Percentiles rank a stretch among this genome's conserved stretches.
phyloP scores from a whole-genome alignment of 1,140 invertebrate genomes.

The Zaprionus kolodkinae region DNA sequence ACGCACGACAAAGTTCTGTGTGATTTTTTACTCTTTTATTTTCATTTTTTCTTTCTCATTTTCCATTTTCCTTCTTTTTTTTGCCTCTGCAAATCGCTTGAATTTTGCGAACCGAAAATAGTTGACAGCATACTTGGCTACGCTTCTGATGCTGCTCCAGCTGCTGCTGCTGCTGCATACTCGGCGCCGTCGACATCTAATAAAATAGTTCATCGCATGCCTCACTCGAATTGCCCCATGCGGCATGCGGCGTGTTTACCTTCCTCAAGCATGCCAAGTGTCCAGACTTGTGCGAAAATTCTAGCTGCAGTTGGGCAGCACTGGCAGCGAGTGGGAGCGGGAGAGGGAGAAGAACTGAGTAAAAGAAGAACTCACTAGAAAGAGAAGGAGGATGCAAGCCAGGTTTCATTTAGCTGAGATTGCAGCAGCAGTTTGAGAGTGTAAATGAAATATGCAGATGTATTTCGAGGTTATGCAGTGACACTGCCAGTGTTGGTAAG shows the following conservation, averaged over 20 bases:
- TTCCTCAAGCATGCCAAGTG: not conserved
- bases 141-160: not conserved
- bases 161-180: not conserved
- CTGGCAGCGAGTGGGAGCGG: not conserved
- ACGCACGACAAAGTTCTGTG: not conserved
- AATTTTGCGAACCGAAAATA: constrained; percentile 8
- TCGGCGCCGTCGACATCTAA: constrained; percentile 1
- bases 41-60: too few species aligned
- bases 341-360: not conserved
- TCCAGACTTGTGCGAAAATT: constrained; percentile 3
- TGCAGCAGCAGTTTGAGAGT: not conserved
- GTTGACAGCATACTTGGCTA: constrained; percentile 6
- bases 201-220: constrained; percentile 6
- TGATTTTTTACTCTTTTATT: not conserved
- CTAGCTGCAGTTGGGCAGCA: not conserved
- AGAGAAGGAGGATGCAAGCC: not conserved
- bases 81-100: not conserved
- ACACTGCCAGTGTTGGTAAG: constrained; percentile 1
- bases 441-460: not conserved
- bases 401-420: not conserved
- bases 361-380: not conserved
- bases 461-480: not conserved
- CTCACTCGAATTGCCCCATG: not conserved
- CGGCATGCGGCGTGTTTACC: not conserved
- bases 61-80: not conserved